phyloP scores from a whole-genome alignment of 2,113 vertebrate genomes.

The Vanacampus margaritifer region DNA sequence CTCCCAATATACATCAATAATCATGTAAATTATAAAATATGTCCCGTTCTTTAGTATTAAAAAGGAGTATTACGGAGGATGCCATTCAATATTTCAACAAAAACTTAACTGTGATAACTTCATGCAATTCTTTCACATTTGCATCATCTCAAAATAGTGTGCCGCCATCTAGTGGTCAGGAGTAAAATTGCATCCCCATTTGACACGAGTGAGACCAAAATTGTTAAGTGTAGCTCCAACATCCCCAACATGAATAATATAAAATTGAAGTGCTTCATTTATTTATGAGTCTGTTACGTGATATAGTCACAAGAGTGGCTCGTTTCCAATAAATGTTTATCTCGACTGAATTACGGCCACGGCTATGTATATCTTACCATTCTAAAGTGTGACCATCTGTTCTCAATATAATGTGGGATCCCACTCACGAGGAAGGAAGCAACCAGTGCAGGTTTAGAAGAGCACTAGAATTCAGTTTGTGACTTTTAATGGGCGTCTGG shows the following conservation, averaged over 20 bases:
- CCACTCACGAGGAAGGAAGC: not conserved
- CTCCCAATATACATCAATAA: too few species aligned
- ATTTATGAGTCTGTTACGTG: conserved; percentile 27
- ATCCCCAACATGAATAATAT: not conserved
- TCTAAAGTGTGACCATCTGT: conserved; percentile 4
- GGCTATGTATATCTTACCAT: not conserved
- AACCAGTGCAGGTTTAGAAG: conserved; percentile 21
- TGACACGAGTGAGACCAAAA: too few species aligned
- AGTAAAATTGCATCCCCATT: too few species aligned
- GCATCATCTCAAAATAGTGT: too few species aligned
- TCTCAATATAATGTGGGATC: conserved; percentile 8
- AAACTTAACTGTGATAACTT: too few species aligned
- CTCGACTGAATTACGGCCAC: conserved; percentile 11
- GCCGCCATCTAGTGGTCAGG: too few species aligned
- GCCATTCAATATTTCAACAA: too few species aligned
- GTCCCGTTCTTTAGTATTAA: too few species aligned
- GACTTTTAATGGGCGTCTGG: conserved; percentile 5
- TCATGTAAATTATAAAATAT: too few species aligned
- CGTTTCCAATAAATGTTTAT: conserved; percentile 13
- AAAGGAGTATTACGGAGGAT: too few species aligned
- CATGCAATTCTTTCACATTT: too few species aligned
- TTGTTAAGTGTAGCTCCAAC: not conserved
- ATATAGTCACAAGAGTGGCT: conserved; percentile 5
- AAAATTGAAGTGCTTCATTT: conserved; percentile 2
- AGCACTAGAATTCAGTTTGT: conserved; percentile 19